A percentile compares a stretch with the other conserved stretches of the same genome.
Conservation (phyloP, 30 jellyfish, hydroid and myxozoan species). For the Phacellophora camtschatica region DNA sequence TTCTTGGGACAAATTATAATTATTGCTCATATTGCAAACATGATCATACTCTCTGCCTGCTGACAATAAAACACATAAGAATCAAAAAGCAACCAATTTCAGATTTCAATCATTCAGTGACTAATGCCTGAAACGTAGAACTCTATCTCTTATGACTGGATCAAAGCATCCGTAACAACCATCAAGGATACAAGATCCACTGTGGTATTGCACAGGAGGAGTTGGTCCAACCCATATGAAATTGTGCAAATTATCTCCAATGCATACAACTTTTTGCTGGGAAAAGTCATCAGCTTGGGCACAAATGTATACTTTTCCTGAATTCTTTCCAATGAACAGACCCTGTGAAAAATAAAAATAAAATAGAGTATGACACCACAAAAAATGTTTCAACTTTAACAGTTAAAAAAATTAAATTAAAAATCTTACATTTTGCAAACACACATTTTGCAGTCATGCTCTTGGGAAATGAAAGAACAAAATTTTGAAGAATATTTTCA, state of each 20-base stretch:
- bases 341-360: conserved; percentile 64
- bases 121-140: conserved; percentile 70
- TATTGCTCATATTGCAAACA: too few species aligned
- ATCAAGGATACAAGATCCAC: conserved; percentile 77
- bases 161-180: conserved; percentile 96
- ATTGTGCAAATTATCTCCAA: conserved; percentile 70
- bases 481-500: too few species aligned
- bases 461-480: too few species aligned
- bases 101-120: neutral
- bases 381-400: neutral
- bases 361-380: neutral
- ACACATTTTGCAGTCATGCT: too few species aligned
- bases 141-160: conserved; percentile 85
- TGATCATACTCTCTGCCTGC: too few species aligned
- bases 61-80: too few species aligned
- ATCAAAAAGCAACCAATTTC: too few species aligned
- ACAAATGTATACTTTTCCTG: conserved; percentile 88
- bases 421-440: too few species aligned
- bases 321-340: conserved; percentile 71
- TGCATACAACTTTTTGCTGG: conserved; percentile 86
- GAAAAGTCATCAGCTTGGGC: conserved; percentile 97
- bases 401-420: too few species aligned
- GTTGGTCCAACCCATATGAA: conserved; percentile 93
- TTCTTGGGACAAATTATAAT: too few species aligned
- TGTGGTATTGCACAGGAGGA: conserved; percentile 75